A percentile compares a stretch with the other conserved stretches of the same genome.
These are phyloP conservation scores for Stegodyphus mimosarum DNA, from an alignment of 1,140 invertebrate species.

Conservation along the genomic window DNA sequence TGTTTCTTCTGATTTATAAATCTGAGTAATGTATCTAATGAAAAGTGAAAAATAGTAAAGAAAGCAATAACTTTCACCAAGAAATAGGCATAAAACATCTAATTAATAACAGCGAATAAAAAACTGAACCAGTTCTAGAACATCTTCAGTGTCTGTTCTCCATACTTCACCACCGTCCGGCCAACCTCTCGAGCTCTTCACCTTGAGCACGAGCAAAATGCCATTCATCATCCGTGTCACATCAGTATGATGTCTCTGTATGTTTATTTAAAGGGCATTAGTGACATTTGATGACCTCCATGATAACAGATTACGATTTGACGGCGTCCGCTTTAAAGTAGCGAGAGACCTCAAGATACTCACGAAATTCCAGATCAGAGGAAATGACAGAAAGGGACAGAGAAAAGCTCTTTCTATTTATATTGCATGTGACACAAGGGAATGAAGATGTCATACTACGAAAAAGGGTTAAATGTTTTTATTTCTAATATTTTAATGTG, in stretches of 20 bases:
- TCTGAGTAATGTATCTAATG: too few relatives aligned
- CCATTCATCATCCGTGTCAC: conserved; percentile 8
- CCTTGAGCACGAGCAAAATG: neutral
- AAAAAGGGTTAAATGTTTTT: neutral
- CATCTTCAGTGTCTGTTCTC: neutral
- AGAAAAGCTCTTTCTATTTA: too few relatives aligned
- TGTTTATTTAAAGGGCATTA: conserved; percentile 15
- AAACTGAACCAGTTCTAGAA: neutral
- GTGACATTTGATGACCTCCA: neutral
- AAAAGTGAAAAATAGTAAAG: too few relatives aligned
- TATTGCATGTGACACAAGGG: too few relatives aligned
- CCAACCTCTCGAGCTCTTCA: neutral
- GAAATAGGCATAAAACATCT: too few relatives aligned
- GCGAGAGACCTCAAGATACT: too few relatives aligned
- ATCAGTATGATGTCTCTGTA: conserved; percentile 4
- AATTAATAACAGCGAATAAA: neutral
- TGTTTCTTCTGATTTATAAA: too few relatives aligned
- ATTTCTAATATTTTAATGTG: too few relatives aligned
- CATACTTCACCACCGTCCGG: too few relatives aligned
- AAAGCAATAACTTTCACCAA: too few relatives aligned
- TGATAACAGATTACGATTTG: conserved; percentile 3
- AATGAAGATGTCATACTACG: neutral
- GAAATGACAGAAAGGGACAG: neutral
- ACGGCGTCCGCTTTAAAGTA: neutral
- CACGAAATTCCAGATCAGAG: too few relatives aligned